Conservation (phyloP, 2,888 invertebrate species). For the Archaeoteleia sp. region DNA sequence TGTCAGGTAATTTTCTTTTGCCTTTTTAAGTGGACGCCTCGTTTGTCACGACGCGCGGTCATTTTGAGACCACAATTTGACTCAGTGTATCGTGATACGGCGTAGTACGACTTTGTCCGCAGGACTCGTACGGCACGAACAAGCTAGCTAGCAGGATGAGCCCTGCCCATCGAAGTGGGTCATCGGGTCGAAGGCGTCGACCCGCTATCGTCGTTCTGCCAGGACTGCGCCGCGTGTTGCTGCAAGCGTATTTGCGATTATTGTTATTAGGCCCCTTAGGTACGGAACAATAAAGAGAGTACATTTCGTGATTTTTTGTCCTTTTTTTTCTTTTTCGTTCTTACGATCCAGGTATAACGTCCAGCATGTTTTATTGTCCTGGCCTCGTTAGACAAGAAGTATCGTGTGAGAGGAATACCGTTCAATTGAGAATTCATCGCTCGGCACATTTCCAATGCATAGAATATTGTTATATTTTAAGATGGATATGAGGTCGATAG, state of each 20-base stretch:
- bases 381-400: background rate
- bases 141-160: too few species aligned
- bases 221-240: constrained; percentile 15
- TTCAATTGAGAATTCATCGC: constrained; percentile 11
- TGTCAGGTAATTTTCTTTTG: too few species aligned
- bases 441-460: constrained; percentile 3
- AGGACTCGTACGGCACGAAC: too few species aligned
- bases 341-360: constrained; percentile 14
- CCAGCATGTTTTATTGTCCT: constrained; percentile 18
- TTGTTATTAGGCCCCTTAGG: constrained; percentile 23
- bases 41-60: too few species aligned
- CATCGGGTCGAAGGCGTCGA: constrained; percentile 54
- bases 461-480: too few species aligned
- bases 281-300: constrained; percentile 11
- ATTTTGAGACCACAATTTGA: too few species aligned
- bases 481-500: too few species aligned
- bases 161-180: constrained; percentile 50
- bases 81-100: constrained; percentile 14
- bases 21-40: too few species aligned
- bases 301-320: too few species aligned
- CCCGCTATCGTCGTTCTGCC: constrained; percentile 24
- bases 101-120: constrained; percentile 15
- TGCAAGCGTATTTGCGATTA: constrained; percentile 24
- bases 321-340: too few species aligned
- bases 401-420: constrained; percentile 3